Evolutionary conservation across 2,888 invertebrate genomes (phyloP), one percentile per base, ranked within the genome.

Genomic region (Tenthredo distinguenda): DNA sequence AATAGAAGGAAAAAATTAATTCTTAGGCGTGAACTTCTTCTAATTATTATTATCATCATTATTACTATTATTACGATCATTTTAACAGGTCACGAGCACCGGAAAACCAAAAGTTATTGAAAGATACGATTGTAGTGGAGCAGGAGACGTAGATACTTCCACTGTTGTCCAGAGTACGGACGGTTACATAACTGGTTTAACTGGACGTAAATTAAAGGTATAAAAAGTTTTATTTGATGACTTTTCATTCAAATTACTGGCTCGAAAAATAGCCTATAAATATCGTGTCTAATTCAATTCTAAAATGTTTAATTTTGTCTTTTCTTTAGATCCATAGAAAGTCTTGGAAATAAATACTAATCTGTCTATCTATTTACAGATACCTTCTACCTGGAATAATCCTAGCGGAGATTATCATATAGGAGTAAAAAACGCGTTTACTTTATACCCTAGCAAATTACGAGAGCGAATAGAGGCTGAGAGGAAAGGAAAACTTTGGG

Each of bases 141-240:
- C 98, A 91, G 99, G 99, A 5, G 99, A 99, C 95, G 98, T 99
- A 85, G 98, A 98, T 93, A 99, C 98, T 9, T 97, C 97, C 83
- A 96, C 96, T 86, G 94, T 97, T 87, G 96, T 96, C 9, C 95
- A 95, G 86, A 95, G 95, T 0, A 93, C 94, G 55, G 97, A 98
- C 91, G 98, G 98, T 55, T 94, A 94, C 89, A 96, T 99, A 88
- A 96, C 96, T 91, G 99, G 99, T 84, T 92, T 99, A 26, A 97
- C 98, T 86, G 99, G 99, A 37, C 96, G 98, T 87, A 97, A 96
- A 92, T 94, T 99, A 72, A 97, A 97, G 95, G 98, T 98, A 95
- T 90, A 88, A 86, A 40, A 9, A 12, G 82, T 77, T 83, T 2
- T 43, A 10, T 10, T 10, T 43, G 10, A 65, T 76, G 77, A 21